Evolutionary conservation across 2,113 vertebrate species (phyloP), one percentile per base, ranked within the genome.

Genomic region (Chaenogobius annularis): DNA sequence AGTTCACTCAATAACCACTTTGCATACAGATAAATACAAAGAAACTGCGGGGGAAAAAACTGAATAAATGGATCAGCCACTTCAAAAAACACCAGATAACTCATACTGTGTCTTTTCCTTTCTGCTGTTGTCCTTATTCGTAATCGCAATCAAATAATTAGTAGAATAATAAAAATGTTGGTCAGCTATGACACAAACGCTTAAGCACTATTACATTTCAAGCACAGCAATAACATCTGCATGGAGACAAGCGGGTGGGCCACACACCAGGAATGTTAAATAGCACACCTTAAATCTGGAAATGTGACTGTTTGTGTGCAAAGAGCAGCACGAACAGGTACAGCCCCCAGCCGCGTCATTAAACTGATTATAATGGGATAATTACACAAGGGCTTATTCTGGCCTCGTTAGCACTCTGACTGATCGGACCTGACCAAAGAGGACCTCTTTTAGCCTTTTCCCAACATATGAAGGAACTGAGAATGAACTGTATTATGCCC

Each of bases 361-460:
- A 56, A 61, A 26, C 61, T 83, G 71, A 74, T 86, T 86, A 67
- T 78, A 88, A 82, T 54, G 66, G 19, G 8, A 40, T 15, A 62
- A 70, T 82, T 81, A 78, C 69, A 73, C 70, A 66, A 68, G 68
- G 72, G 63, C 63, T 83, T 37, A 35, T 84, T 80, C 80, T 65
- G 66, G 63, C 71, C 63, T 54, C n/a, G 64, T 83, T 43, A 37
- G 40, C 47, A 17, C 35, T 46, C 61, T 73, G 68, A 79, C 61
- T 63, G 61, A 63, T 79, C 70, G 47, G 55, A 66, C 69, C 48
- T 61, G 65, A 52, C 15, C 9, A 1, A 61, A 20, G 9, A 5
- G 17, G 8, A 17, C 35, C 61, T 63, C 9, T 63, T 63, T 63
- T 43, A 43, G 4, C 10, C 10, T 63, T 63, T 63, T 15, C 35